These are phyloP conservation scores for Matsumyia berberina DNA, from an alignment of 2,888 invertebrate species.

Conservation along the genomic window DNA sequence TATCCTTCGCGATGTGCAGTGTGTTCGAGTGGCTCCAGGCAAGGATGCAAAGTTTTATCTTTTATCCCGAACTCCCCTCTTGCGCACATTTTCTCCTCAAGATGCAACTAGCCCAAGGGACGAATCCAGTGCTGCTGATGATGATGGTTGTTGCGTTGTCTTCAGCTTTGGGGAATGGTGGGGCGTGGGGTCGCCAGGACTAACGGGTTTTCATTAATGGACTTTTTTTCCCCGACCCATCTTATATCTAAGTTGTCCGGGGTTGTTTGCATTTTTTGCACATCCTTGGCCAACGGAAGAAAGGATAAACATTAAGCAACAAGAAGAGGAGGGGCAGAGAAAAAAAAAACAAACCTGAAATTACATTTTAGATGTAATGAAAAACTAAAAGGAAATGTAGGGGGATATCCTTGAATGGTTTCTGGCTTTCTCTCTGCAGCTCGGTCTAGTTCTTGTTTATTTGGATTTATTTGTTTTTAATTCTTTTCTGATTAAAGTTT, in stretches of 20 bases:
- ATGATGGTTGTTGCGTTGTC: conserved; percentile 35
- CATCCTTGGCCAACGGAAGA: conserved; percentile 37
- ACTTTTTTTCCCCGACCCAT: background rate
- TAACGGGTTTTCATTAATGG: conserved; percentile 48
- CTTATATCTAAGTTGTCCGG: conserved; percentile 18
- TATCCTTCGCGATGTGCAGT: conserved; percentile 44
- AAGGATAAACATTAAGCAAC: conserved; percentile 51
- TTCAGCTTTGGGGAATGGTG: background rate
- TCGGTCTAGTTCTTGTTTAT: conserved; percentile 21
- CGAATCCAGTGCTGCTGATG: conserved; percentile 22
- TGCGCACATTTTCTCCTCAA: conserved; percentile 41
- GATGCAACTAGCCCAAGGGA: conserved; percentile 35
- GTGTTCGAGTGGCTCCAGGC: conserved; percentile 33
- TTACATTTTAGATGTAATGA: conserved; percentile 61
- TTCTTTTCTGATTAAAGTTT: conserved; percentile 55
- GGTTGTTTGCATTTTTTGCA: conserved; percentile 2
- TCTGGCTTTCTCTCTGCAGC: conserved; percentile 4
- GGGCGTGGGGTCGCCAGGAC: background rate
- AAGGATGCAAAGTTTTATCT: conserved; percentile 58
- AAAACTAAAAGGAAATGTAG: conserved; percentile 36
- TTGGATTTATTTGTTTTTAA: conserved; percentile 59
- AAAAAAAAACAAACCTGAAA: too few relatives aligned
- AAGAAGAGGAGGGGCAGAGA: conserved; percentile 1
- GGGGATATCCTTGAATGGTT: conserved; percentile 27
- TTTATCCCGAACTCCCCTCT: conserved; percentile 1